Evolutionary conservation across 2,113 vertebrate genomes (phyloP).

Genomic region (Patagioenas fasciata): DNA sequence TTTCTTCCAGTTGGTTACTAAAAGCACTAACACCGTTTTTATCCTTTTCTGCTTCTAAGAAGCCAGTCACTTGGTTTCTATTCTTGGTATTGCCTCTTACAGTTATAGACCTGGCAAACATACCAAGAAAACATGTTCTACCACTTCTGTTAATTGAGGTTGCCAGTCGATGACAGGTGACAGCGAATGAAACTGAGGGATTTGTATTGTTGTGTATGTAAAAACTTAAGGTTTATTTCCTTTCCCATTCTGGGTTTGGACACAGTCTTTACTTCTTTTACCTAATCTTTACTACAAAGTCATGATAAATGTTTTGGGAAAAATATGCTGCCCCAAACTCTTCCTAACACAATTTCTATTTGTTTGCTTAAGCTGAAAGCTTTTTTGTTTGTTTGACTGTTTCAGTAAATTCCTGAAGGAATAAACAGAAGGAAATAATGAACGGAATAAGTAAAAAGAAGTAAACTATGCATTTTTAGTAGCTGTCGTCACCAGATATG

Average conservation of each 20-base stretch:
- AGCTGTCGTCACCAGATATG: slow-evolving; percentile 56
- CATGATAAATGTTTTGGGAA: neutral
- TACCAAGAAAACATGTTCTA: neutral
- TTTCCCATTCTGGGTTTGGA: neutral
- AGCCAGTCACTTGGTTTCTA: neutral
- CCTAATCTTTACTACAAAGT: slow-evolving; percentile 13
- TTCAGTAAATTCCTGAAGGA: slow-evolving; percentile 27
- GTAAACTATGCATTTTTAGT: slow-evolving; percentile 36
- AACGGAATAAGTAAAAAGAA: slow-evolving; percentile 12
- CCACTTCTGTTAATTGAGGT: neutral
- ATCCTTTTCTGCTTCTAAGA: neutral
- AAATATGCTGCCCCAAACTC: neutral
- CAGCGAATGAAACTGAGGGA: neutral
- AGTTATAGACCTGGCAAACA: neutral
- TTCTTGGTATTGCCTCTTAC: neutral
- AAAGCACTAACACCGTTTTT: neutral
- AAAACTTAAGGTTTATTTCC: neutral
- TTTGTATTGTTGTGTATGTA: neutral
- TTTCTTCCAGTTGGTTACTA: neutral
- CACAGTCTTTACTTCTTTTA: neutral
- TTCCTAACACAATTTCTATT: neutral
- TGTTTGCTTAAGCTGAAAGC: slow-evolving; percentile 10
- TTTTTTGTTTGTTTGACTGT: slow-evolving; percentile 49
- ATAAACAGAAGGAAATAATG: slow-evolving; percentile 36
- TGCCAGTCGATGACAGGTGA: neutral